These are phyloP conservation scores for Apotomis turbidana DNA, from an alignment of 2,888 invertebrate species.

Conservation along the genomic window DNA sequence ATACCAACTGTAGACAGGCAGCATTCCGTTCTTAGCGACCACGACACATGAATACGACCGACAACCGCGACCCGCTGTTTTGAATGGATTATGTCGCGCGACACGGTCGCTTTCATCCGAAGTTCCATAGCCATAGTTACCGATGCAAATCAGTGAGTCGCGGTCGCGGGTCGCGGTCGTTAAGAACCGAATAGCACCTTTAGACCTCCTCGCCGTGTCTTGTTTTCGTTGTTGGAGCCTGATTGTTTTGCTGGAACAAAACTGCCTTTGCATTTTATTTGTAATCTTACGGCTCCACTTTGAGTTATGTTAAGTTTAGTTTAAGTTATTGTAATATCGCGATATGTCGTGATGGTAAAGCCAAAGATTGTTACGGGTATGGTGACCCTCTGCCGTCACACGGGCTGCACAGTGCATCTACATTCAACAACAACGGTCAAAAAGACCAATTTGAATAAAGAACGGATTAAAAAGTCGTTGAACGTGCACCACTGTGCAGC, in stretches of 20 bases:
- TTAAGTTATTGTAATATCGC: constrained; percentile 75
- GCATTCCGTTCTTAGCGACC: too few relatives aligned
- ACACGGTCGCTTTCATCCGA: too few relatives aligned
- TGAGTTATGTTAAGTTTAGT: constrained; percentile 57
- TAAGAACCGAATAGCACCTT: neutral
- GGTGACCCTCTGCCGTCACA: constrained; percentile 85
- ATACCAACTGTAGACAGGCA: too few relatives aligned
- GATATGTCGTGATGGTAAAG: constrained; percentile 84
- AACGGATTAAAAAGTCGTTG: constrained; percentile 47
- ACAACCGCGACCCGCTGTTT: too few relatives aligned
- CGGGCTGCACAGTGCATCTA: constrained; percentile 62
- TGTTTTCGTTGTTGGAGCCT: constrained; percentile 39
- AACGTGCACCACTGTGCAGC: constrained; percentile 64
- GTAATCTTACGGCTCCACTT: constrained; percentile 59
- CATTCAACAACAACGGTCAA: constrained; percentile 52
- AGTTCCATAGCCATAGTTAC: too few relatives aligned
- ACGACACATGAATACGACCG: too few relatives aligned
- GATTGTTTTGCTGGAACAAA: constrained; percentile 59
- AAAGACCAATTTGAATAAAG: constrained; percentile 42
- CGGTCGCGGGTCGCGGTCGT: too few relatives aligned
- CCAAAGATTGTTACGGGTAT: constrained; percentile 84
- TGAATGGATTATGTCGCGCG: too few relatives aligned
- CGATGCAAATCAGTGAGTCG: too few relatives aligned
- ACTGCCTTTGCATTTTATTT: constrained; percentile 58
- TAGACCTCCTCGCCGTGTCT: constrained; percentile 2